Percentiles rank a stretch among this genome's conserved stretches.
These are phyloP conservation scores for Crocuta crocuta DNA, from an alignment of 2,113 vertebrate species.

Conservation along the genomic window DNA sequence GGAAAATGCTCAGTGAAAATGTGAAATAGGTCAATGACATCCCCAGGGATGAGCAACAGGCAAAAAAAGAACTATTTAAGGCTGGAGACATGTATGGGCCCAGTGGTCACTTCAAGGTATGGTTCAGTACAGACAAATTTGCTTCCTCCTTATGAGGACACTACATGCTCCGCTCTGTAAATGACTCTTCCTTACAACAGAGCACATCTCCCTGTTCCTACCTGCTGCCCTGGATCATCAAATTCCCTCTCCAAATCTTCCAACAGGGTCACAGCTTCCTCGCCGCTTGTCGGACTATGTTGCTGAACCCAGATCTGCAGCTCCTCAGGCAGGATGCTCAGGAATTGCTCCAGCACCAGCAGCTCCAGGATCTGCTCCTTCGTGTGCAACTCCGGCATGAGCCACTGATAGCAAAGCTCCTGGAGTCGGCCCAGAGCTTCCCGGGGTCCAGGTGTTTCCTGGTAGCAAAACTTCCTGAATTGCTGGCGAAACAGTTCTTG, in stretches of 20 bases:
- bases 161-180: neutral
- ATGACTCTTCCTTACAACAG: neutral
- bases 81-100: neutral
- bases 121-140: constrained; percentile 18
- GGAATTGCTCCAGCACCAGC: constrained; percentile 79
- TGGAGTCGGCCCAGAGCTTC: constrained; percentile 77
- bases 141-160: neutral
- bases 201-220: constrained; percentile 55
- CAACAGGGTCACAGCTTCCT: constrained; percentile 79
- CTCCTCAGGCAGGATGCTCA: constrained; percentile 80
- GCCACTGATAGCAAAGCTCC: constrained; percentile 78
- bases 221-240: constrained; percentile 79
- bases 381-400: constrained; percentile 75
- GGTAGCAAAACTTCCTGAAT: constrained; percentile 79
- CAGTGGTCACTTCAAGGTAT: neutral
- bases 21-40: neutral
- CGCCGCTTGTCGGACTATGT: constrained; percentile 64
- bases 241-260: constrained; percentile 81
- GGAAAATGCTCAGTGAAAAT: constrained; percentile 41
- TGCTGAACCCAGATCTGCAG: constrained; percentile 79
- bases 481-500: constrained; percentile 79
- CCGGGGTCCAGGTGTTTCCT: constrained; percentile 78
- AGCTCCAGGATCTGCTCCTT: constrained; percentile 81
- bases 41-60: neutral
- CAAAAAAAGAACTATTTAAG: neutral